Percentiles rank a stretch among this genome's conserved stretches.
Conservation (phyloP, 1,140 invertebrate genomes). For the Drosophila bifasciata region DNA sequence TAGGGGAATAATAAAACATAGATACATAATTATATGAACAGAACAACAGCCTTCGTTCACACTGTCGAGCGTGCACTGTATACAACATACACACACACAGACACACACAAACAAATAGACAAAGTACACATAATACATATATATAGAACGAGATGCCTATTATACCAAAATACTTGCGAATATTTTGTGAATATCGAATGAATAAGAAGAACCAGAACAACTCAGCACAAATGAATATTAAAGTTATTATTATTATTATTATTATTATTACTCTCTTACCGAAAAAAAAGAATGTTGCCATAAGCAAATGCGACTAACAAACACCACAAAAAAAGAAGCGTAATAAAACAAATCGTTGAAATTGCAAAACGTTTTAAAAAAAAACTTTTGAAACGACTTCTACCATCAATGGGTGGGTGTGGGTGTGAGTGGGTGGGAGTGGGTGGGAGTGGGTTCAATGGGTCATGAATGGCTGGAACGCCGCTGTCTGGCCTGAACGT, state of each 20-base stretch:
- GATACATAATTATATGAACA: too few species aligned
- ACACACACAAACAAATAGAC: background rate
- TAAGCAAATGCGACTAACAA: constrained; percentile 22
- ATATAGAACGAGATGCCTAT: constrained; percentile 22
- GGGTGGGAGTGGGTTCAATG: too few species aligned
- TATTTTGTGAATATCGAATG: constrained; percentile 17
- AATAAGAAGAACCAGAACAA: background rate
- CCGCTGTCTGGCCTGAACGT: constrained; percentile 1
- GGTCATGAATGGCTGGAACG: too few species aligned
- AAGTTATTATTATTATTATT: constrained; percentile 27
- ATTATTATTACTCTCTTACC: too few species aligned
- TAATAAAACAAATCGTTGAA: constrained; percentile 65
- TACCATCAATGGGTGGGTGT: constrained; percentile 37
- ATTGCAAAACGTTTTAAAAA: constrained; percentile 64
- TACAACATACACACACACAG: background rate
- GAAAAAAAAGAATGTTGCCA: constrained; percentile 3
- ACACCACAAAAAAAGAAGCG: constrained; percentile 24
- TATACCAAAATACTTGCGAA: background rate
- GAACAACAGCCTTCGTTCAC: too few species aligned
- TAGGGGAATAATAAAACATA: too few species aligned
- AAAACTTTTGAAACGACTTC: constrained; percentile 7
- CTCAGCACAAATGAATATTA: constrained; percentile 50
- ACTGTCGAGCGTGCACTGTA: too few species aligned
- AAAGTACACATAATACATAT: background rate
- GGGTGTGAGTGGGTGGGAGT: too few species aligned